A percentile compares a stretch with the other conserved stretches of the same genome.
Conservation (phyloP, 2,797 vertebrate species). For the Eulemur coronatus region DNA sequence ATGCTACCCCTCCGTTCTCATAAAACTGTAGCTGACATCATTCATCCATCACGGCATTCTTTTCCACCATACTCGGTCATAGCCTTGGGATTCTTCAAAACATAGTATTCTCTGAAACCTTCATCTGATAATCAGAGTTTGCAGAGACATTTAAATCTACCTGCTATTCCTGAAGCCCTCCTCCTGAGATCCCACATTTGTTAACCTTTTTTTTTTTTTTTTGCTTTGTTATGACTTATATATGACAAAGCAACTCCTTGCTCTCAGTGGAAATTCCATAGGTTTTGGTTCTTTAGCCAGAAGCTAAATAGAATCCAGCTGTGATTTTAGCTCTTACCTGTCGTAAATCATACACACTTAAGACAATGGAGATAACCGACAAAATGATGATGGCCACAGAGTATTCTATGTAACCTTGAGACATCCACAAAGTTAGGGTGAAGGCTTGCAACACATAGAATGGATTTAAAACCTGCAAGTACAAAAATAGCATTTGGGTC, state of each 20-base stretch:
- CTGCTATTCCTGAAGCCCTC: not conserved
- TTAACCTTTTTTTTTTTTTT: not conserved
- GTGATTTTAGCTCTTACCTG: constrained; percentile 76
- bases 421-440: constrained; percentile 81
- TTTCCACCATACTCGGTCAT: not conserved
- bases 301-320: not conserved
- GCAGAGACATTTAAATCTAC: not conserved
- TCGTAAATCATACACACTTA: constrained; percentile 80
- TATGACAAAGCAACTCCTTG: constrained; percentile 24
- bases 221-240: not conserved
- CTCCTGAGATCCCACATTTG: not conserved
- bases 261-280: not conserved
- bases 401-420: constrained; percentile 81
- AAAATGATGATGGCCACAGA: constrained; percentile 82
- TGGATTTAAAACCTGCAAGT: constrained; percentile 82
- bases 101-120: not conserved
- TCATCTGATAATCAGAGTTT: not conserved
- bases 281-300: not conserved
- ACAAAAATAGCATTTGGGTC: not conserved
- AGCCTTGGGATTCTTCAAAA: not conserved
- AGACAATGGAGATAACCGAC: constrained; percentile 76
- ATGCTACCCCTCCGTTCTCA: not conserved
- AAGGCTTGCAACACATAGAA: constrained; percentile 85
- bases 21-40: not conserved
- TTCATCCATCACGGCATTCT: not conserved